These are phyloP conservation scores for Thalassarche chlororhynchos DNA, from an alignment of 2,113 vertebrate genomes.

Conservation along the genomic window DNA sequence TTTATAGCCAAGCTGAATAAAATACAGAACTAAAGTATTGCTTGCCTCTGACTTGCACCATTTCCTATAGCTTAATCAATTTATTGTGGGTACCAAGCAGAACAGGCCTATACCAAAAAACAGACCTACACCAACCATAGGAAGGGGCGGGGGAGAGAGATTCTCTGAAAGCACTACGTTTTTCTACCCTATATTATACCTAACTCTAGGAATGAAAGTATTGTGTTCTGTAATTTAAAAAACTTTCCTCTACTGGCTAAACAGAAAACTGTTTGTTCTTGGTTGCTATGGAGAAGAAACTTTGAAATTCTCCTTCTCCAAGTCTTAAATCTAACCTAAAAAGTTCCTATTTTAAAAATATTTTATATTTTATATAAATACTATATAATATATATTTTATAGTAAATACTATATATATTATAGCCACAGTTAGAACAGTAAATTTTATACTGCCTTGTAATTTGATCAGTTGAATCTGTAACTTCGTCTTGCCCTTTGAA, in stretches of 20 bases:
- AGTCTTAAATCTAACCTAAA: neutral
- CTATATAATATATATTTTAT: neutral
- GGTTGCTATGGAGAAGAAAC: neutral
- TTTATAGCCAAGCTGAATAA: neutral
- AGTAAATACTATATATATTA: neutral
- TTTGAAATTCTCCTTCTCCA: neutral
- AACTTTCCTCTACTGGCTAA: neutral
- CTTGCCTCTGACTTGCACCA: neutral
- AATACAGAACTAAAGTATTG: neutral
- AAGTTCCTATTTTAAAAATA: neutral
- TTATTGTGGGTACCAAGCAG: neutral
- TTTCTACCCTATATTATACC: neutral
- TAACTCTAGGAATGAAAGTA: neutral
- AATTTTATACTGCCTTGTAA: neutral
- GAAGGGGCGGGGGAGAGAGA: neutral
- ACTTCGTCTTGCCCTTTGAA: neutral
- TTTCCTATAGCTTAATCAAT: neutral
- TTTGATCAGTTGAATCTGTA: neutral
- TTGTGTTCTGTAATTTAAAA: neutral
- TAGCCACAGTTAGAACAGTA: neutral
- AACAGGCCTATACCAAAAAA: neutral
- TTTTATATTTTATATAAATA: neutral
- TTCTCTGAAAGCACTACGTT: neutral
- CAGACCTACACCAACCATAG: neutral
- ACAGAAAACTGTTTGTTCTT: neutral